Evolutionary conservation across 2,113 vertebrate species (phyloP).

Genomic region (Tamias sibiricus): DNA sequence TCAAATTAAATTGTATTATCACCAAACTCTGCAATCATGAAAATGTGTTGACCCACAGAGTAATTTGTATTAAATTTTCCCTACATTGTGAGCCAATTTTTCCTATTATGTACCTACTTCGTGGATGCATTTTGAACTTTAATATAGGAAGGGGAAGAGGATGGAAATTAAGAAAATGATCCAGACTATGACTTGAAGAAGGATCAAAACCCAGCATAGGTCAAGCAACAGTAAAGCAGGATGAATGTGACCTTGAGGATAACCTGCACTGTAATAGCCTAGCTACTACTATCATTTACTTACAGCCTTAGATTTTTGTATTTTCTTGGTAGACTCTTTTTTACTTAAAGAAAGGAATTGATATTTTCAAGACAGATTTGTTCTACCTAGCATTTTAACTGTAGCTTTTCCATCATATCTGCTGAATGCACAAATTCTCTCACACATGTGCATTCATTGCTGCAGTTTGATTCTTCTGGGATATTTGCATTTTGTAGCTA

Average conservation of each 20-base stretch:
- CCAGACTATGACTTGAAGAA: constrained; percentile 99
- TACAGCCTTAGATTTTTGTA: constrained; percentile 99
- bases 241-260: constrained; percentile 94
- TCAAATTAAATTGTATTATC: constrained; percentile 78
- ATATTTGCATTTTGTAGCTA: constrained; percentile 94
- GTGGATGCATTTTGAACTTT: constrained; percentile 84
- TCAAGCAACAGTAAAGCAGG: constrained; percentile 98
- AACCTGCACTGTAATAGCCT: constrained; percentile 96
- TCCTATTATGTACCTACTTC: constrained; percentile 77
- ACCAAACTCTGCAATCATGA: constrained; percentile 78
- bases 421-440: constrained; percentile 90
- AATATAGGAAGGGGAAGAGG: constrained; percentile 94
- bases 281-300: constrained; percentile 96
- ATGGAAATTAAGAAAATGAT: constrained; percentile 99
- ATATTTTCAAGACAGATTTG: constrained; percentile 90
- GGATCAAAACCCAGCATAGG: constrained; percentile 97
- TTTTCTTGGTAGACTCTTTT: constrained; percentile 98
- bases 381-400: constrained; percentile 95
- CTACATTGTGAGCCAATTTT: constrained; percentile 72
- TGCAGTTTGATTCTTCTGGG: constrained; percentile 96
- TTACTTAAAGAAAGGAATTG: constrained; percentile 85
- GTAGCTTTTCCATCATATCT: constrained; percentile 90
- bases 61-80: constrained; percentile 78
- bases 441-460: constrained; percentile 95
- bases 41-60: constrained; percentile 72